Evolutionary conservation across 2,113 vertebrate species (phyloP), one percentile per base, ranked within the genome.

Genomic region (Podiceps cristatus): DNA sequence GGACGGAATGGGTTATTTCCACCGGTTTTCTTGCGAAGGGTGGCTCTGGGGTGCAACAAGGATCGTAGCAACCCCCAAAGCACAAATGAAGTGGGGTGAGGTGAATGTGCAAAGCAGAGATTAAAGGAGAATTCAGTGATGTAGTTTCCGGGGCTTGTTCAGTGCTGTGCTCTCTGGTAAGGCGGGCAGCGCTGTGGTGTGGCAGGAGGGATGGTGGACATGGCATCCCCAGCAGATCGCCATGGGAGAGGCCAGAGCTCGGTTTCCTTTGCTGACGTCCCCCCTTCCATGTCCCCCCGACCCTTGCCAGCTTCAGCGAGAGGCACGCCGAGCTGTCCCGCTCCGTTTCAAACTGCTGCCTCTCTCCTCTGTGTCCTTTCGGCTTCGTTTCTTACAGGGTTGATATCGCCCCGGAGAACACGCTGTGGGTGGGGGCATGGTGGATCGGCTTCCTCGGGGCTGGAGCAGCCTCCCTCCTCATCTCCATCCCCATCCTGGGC

Each of bases 351-450:
- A 91, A 35, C 86, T 24, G 0, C 7, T 4, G 0, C 74, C 78
- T 86, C 83, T 88, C 59, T 67, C 52, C 56, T 31, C 72, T 73
- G 25, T 97, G 58, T 86, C 60, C 76, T 62, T 79, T 19, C 4
- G 20, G 16, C n/a, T 53, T 64, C 0, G 0, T 92, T 63, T 58
- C 87, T 18, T 12, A 56, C 97, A 99, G 99, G 69, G 97, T 97
- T 0, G 91, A 97, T 77, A 98, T 99, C 62, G 98, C 99, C 31
- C 98, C 99, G 0, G 99, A 99, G 75, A 99, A 99, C 95, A 99
- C 99, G 0, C 98, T 99, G 40, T 99, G 99, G 99, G 99, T 99
- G 2, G 99, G 99, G 0, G 99, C 99, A 1, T 99, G 99, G 99
- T 99, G 99, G 99, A 98, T 99, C 0, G 99, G 99, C 33, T 99